Percentiles rank a stretch among this genome's conserved stretches.
These are phyloP conservation scores for Oopsacas minuta DNA, from an alignment of 37 sponge, comb jelly and placozoan genomes.

Conservation along the genomic window DNA sequence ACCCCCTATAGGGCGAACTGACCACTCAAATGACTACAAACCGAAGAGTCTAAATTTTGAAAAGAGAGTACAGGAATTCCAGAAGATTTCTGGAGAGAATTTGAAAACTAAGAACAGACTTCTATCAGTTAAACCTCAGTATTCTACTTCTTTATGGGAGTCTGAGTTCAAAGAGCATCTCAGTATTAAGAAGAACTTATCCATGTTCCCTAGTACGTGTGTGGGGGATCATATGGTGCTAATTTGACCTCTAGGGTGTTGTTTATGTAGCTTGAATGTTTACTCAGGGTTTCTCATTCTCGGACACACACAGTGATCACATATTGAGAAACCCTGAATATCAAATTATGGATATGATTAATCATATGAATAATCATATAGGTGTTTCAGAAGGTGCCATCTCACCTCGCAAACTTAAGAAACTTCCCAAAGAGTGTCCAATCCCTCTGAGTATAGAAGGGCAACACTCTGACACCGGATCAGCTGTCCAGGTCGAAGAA, in stretches of 20 bases:
- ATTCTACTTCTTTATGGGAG: not conserved
- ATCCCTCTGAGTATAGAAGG: not conserved
- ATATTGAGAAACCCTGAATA: too few relatives aligned
- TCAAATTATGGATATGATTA: too few relatives aligned
- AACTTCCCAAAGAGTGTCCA: not conserved
- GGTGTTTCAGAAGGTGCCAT: not conserved
- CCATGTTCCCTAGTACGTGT: not conserved
- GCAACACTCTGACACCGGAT: not conserved
- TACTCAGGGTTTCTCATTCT: too few relatives aligned
- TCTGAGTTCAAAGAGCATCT: conserved; percentile 4
- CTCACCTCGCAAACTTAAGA: not conserved
- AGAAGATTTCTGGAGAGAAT: not conserved
- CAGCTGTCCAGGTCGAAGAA: not conserved
- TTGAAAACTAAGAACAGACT: not conserved
- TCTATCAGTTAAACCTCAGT: not conserved
- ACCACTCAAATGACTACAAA: not conserved
- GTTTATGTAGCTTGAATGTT: too few relatives aligned
- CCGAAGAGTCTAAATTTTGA: not conserved
- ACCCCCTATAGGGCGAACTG: not conserved
- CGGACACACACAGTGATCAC: too few relatives aligned
- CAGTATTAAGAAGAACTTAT: not conserved
- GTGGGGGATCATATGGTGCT: too few relatives aligned
- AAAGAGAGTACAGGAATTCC: not conserved
- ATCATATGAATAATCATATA: too few relatives aligned
- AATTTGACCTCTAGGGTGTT: too few relatives aligned